These are phyloP conservation scores for Anisognathus igniventris DNA, from an alignment of 2,797 vertebrate genomes.

Conservation along the genomic window DNA sequence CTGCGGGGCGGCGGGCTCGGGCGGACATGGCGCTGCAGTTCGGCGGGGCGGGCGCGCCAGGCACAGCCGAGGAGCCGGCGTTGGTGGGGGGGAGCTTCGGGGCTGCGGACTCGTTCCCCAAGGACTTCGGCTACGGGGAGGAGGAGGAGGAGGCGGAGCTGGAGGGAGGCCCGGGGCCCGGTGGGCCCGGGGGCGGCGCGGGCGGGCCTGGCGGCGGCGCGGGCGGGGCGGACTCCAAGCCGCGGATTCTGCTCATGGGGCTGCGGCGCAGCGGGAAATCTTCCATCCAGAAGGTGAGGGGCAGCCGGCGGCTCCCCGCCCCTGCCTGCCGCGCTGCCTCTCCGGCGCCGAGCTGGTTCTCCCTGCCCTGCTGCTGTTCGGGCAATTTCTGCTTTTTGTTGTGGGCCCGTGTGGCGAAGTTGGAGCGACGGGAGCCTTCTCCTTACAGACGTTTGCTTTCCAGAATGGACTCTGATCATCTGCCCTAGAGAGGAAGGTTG, in stretches of 20 bases:
- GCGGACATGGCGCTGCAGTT: constrained; percentile 48
- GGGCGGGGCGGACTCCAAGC: constrained; percentile 86
- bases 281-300: constrained; percentile 96
- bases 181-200: constrained; percentile 2
- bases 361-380: background rate
- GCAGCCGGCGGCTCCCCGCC: background rate
- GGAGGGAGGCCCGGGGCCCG: constrained; percentile 73
- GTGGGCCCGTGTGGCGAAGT: background rate
- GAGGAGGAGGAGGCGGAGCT: constrained; percentile 88
- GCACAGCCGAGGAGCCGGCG: constrained; percentile 76
- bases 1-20: background rate
- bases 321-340: background rate
- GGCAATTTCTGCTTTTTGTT: background rate
- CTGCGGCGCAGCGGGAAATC: constrained; percentile 95
- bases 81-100: constrained; percentile 88
- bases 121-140: constrained; percentile 96
- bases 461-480: background rate
- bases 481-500: background rate
- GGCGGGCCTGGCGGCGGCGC: constrained; percentile 61
- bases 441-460: background rate
- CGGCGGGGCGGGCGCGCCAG: constrained; percentile 52
- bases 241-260: constrained; percentile 94
- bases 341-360: background rate
- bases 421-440: background rate
- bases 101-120: constrained; percentile 91